Conservation (phyloP, 2,797 vertebrate species). For the Gymnothorax reevesii region DNA sequence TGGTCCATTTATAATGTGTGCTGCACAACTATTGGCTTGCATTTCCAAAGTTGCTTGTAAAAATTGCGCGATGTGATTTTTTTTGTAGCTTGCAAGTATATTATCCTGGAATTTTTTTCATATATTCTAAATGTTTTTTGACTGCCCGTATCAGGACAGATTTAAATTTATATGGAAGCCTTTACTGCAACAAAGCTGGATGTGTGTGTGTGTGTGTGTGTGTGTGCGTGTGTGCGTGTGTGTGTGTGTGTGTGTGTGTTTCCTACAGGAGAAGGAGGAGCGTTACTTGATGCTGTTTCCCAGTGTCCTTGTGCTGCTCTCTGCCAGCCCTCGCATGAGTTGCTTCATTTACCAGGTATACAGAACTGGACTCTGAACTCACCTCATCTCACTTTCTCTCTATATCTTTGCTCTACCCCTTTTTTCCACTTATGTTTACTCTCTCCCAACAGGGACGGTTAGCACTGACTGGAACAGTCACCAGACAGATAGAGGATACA, state of each 20-base stretch:
- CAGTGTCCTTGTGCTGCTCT: conserved; percentile 85
- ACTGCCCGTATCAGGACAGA: not conserved
- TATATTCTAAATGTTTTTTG: too few species aligned
- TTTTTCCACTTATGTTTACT: too few species aligned
- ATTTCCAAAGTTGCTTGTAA: too few species aligned
- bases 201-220: not conserved
- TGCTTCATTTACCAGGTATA: conserved; percentile 97
- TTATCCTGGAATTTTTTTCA: too few species aligned
- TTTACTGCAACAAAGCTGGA: not conserved
- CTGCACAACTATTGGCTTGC: too few species aligned
- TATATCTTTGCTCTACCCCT: not conserved
- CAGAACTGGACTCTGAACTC: not conserved
- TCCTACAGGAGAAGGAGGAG: conserved; percentile 89
- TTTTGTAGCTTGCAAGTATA: too few species aligned
- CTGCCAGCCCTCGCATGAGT: conserved; percentile 95
- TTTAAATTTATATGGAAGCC: not conserved
- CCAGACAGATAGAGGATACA: conserved; percentile 79
- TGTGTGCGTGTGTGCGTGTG: not conserved
- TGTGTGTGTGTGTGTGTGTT: conserved; percentile 20
- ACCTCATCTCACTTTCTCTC: not conserved
- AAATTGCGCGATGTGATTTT: too few species aligned
- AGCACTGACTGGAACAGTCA: conserved; percentile 80
- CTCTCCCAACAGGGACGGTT: conserved; percentile 77
- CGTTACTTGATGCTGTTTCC: conserved; percentile 93
- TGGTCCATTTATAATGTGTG: too few species aligned